A percentile compares a stretch with the other conserved stretches of the same genome.
Evolutionary conservation across 2,888 invertebrate genomes (phyloP).

Genomic region (Blera fallax): DNA sequence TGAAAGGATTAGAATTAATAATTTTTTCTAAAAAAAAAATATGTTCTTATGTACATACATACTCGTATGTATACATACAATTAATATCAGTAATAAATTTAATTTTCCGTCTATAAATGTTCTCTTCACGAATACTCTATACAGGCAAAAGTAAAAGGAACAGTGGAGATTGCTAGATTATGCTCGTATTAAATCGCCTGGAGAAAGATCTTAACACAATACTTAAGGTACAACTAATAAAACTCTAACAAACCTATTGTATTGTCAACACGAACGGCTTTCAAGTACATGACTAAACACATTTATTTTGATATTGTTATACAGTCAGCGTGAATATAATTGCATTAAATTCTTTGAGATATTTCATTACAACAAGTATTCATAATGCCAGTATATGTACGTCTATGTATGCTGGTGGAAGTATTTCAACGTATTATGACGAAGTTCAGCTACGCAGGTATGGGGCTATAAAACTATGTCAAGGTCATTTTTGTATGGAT

Average conservation of each 20-base stretch:
- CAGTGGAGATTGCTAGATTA: background rate
- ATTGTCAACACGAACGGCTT: background rate
- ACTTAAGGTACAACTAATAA: background rate
- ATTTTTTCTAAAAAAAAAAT: too few species aligned
- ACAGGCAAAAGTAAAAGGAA: too few species aligned
- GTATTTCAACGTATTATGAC: slow-evolving; percentile 16
- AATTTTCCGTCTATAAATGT: too few species aligned
- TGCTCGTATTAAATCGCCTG: background rate
- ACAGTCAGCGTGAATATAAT: slow-evolving; percentile 8
- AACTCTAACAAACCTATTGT: background rate
- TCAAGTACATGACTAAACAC: slow-evolving; percentile 1
- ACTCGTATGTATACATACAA: too few species aligned
- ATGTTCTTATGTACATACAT: too few species aligned
- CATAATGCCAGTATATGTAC: background rate
- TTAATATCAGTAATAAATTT: too few species aligned
- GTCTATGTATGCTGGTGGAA: background rate
- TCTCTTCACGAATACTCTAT: too few species aligned
- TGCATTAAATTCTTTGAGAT: slow-evolving; percentile 42
- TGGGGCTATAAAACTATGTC: slow-evolving; percentile 49
- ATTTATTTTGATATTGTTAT: background rate
- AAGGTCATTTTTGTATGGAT: slow-evolving; percentile 44
- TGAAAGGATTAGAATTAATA: too few species aligned
- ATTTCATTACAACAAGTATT: slow-evolving; percentile 30
- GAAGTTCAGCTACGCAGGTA: slow-evolving; percentile 53
- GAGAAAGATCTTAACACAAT: background rate